Evolutionary conservation across 2,888 invertebrate species (phyloP).

Genomic region (Gandaritis pyraliata): DNA sequence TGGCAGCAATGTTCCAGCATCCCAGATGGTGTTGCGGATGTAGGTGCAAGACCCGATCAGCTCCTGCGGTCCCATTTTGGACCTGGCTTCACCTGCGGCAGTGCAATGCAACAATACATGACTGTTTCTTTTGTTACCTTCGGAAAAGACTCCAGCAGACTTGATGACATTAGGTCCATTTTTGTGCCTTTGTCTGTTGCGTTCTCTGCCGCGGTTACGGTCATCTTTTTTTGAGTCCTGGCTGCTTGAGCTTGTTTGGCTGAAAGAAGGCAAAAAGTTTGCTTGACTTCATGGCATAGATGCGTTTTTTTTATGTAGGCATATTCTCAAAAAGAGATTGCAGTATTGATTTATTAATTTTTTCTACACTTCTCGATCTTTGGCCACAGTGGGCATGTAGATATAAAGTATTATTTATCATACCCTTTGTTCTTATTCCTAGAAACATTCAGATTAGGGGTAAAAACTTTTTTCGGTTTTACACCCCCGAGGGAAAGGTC

Average conservation of each 20-base stretch:
- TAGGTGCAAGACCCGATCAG: too few species aligned
- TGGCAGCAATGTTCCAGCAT: too few species aligned
- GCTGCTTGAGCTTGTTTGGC: constrained; percentile 47
- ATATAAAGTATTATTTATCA: constrained; percentile 25
- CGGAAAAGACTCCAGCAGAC: constrained; percentile 78
- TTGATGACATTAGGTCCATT: constrained; percentile 74
- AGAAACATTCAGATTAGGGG: constrained; percentile 85
- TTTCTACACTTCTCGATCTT: too few species aligned
- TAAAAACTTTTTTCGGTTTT: constrained; percentile 83
- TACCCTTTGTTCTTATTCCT: constrained; percentile 85
- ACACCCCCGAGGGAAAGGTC: constrained; percentile 83
- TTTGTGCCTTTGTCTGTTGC: constrained; percentile 61
- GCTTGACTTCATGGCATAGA: too few species aligned
- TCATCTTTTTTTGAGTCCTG: constrained; percentile 65
- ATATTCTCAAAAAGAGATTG: too few species aligned
- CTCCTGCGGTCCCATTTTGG: too few species aligned
- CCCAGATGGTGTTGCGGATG: too few species aligned
- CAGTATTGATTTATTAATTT: too few species aligned
- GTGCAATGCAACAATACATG: too few species aligned
- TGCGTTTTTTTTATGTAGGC: too few species aligned
- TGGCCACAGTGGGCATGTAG: too few species aligned
- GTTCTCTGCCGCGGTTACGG: constrained; percentile 55
- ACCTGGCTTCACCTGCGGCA: too few species aligned
- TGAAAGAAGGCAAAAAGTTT: neutral
- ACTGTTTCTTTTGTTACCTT: constrained; percentile 73